Percentiles rank a stretch among this genome's conserved stretches.
Conservation (phyloP, 2,888 invertebrate genomes). For the Heliconius erato region DNA sequence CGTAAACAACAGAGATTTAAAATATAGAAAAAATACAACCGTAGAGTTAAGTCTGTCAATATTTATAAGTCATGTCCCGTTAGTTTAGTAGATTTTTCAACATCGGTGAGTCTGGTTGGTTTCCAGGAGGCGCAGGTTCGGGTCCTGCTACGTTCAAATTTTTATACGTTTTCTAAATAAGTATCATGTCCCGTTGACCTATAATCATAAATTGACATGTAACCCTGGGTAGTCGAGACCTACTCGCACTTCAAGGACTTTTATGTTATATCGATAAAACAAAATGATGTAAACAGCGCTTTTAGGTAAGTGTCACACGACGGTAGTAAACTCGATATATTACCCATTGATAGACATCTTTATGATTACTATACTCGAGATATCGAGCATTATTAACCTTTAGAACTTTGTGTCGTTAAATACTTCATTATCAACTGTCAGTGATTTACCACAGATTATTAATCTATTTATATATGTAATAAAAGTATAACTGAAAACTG, state of each 20-base stretch:
- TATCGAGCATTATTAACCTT: conserved; percentile 37
- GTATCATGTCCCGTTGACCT: no score
- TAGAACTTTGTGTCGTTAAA: conserved; percentile 43
- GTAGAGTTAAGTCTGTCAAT: no score
- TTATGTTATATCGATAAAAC: background rate
- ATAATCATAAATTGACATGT: background rate
- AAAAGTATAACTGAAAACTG: background rate
- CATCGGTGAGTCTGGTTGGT: no score
- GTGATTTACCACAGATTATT: background rate
- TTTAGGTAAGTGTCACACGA: conserved; percentile 21
- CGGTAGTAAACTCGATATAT: conserved; percentile 28
- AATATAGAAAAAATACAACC: no score
- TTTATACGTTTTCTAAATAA: no score
- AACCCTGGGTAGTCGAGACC: background rate
- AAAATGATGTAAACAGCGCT: conserved; percentile 10
- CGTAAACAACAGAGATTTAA: no score
- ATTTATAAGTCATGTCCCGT: no score
- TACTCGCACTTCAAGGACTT: no score
- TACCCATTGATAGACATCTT: conserved; percentile 36
- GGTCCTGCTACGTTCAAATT: no score
- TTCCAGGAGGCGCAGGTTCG: no score
- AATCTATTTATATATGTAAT: background rate
- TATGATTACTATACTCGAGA: conserved; percentile 43
- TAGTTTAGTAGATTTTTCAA: no score
- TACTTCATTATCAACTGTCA: conserved; percentile 34